These are phyloP conservation scores for Aphidius ervi DNA, from an alignment of 1,140 invertebrate genomes.

Conservation along the genomic window DNA sequence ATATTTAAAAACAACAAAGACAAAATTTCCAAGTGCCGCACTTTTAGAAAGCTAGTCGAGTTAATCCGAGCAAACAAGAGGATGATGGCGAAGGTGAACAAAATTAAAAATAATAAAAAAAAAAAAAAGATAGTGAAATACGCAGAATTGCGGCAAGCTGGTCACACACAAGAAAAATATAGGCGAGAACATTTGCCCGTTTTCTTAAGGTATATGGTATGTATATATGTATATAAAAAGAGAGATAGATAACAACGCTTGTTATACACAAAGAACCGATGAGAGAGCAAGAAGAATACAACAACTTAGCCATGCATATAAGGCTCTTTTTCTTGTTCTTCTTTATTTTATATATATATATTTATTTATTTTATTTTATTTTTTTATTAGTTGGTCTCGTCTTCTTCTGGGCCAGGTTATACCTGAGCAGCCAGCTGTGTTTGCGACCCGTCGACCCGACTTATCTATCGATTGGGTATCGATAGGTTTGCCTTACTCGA, in stretches of 20 bases:
- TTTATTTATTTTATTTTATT: too few species aligned
- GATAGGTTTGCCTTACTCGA: slow-evolving; percentile 25
- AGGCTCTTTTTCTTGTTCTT: too few species aligned
- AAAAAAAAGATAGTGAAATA: slow-evolving; percentile 38
- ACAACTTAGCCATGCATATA: too few species aligned
- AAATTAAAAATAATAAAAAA: slow-evolving; percentile 23
- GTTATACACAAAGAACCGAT: slow-evolving; percentile 8
- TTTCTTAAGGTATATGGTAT: background rate
- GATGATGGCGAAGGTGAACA: background rate
- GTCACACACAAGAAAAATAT: slow-evolving; percentile 37
- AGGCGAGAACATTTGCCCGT: slow-evolving; percentile 18
- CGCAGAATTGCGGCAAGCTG: slow-evolving; percentile 45
- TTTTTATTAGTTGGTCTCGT: slow-evolving; percentile 28
- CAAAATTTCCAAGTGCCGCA: slow-evolving; percentile 15
- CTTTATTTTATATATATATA: too few species aligned
- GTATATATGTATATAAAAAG: background rate
- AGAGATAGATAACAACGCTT: slow-evolving; percentile 3
- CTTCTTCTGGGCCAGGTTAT: slow-evolving; percentile 20
- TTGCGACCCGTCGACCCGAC: slow-evolving; percentile 40
- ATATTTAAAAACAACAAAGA: background rate
- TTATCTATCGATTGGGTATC: slow-evolving; percentile 49
- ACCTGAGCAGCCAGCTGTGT: slow-evolving; percentile 47
- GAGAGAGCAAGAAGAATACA: background rate
- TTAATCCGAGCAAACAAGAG: slow-evolving; percentile 43
- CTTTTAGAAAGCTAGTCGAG: slow-evolving; percentile 30